Base-by-base conservation (phyloP, 2,113 vertebrate species). In the Ictalurus furcatus region DNA sequence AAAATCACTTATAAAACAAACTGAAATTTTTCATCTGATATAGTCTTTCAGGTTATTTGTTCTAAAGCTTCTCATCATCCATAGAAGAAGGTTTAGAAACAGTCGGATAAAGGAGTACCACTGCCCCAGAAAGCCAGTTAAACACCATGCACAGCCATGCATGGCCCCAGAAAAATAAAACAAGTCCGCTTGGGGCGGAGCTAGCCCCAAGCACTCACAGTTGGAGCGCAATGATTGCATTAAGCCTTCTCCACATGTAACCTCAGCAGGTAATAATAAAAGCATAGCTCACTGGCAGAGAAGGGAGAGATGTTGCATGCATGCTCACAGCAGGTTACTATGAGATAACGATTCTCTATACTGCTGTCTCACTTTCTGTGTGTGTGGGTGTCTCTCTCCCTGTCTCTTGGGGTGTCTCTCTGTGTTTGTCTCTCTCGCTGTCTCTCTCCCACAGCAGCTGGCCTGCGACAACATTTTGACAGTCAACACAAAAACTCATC, bases 181-280 rank as follows among this genome's bases (percentile, higher is more conserved):
- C n/a, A 61, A 40, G 80, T 37, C 80, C 6, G 19, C 5, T 23
- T 37, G 80, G 56, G 79, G 80, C 11, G 56, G 80, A 83, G 80
- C 80, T 83, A 23, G 56, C 56, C 80, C 80, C 80, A 83, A 83
- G 80, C 80, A 83, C 56, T 23, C 48, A 61, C 30, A 11, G 80
- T 56, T 83, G 56, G 56, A 83, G 54, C 14, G 80, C 80, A 83
- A 83, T 83, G 56, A 83, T 83, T 83, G 80, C 56, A 83, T 83
- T 83, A 83, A 83, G 80, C 56, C 80, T 83, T 40, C 56, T 61
- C 80, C 2, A 56, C 80, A 61, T 83, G 80, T 40, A 59, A 30
- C 30, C 80, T 59, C 56, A 83, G 80, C 80, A 83, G 80, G 80
- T 83, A 83, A 83, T 83, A 61, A 83, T 83, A 83, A 83, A 83